Base-by-base conservation (phyloP, 30 jellyfish, hydroid and myxozoan species). In the Cassiopea xamachana region DNA sequence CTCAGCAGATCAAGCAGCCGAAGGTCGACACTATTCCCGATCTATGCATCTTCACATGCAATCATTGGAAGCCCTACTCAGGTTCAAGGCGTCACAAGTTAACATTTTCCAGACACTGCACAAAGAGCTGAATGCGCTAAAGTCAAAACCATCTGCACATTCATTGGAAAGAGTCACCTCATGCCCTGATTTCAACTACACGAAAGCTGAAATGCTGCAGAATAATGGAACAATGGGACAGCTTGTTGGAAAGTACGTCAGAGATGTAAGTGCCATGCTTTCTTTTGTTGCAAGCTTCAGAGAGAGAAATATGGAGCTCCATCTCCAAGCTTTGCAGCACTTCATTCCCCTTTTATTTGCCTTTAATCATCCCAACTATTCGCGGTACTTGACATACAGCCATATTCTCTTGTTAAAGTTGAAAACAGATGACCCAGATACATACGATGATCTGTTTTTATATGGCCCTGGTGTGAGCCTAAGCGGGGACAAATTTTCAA, bases 1-100 rank as follows among this genome's bases (percentile, higher is more conserved):
- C 88, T 77, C 94, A 87, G 89, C 43, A 55, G 94, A 74, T 69
- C 94, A 87, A 76, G 89, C 94, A 75, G 94, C 94, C 59, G 89
- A 87, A 75, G 89, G 89, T 61, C 75, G 94, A 76, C 89, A 87
- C 89, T 76, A 87, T 75, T 74, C 94, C 89, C 84, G 83, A 44
- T 76, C 76, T 39, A 76, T 74, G 88, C 88, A 77, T 76, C 94
- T 74, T 87, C 89, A 75, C 82, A 87, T 74, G 62, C 88, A 87
- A 76, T 87, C 94, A 48, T 60, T 75, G 50, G 86, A 85, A 45
- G 93, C 93, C 49, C 87, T 85, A 2, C 69, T 75, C 61, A 87
- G 94, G 84, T 62, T 87, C 17, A 76, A 87, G 73, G 71, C 86
- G 80, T 46, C 92, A 64, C 48, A 67, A 82, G 90, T 60, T 16